Base-by-base conservation (phyloP, 35 echinoderm and acorn worm genomes). In the Ophiothrix spiculata region DNA sequence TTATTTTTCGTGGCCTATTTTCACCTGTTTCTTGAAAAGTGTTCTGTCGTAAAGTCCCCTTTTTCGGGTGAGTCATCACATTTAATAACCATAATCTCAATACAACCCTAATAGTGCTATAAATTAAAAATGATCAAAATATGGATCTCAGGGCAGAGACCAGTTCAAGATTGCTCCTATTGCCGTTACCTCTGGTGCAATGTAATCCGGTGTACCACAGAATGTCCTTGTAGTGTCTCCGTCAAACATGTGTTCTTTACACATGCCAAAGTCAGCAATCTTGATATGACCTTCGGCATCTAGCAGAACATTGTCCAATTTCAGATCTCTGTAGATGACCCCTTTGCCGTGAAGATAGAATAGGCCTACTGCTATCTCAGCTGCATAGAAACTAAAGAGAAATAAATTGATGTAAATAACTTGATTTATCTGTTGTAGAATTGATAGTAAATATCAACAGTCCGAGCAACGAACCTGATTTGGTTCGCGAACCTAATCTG, bases 231-330 rank as follows among this genome's bases (percentile, higher is more conserved):
- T 98, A 31, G 95, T 98, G 6, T 85, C 77, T 1, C 86, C 86
- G 16, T 98, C 91, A 16, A 81, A 74, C 95, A 98, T 98, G 32
- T 86, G 74, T 36, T 98, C 95, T 69, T 98, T 98, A 81, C 95
- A 98, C 95, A 98, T 98, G 45, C 95, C 95, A 91, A 98, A 98
- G 86, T 98, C 95, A n/a, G 95, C 95, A 40, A 98, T 98, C 79
- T 98, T 98, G 85, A 98, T 98, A 89, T 98, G 95, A 1, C 95
- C 95, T 33, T 98, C 95, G 0, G 79, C 79, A 75, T 98, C 95
- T 0, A 98, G 56, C 25, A 98, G 85, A 12, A 98, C 95, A 35
- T 98, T 98, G 85, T 98, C 95, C 39, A 98, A 75, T 34, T 98
- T 98, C 74, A 98, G 77, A 79, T 98, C 95, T 25, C 95, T 63